Percentiles rank a stretch among this genome's conserved stretches.
phyloP scores from a whole-genome alignment of 2,113 vertebrate genomes.

The Python bivittatus region DNA sequence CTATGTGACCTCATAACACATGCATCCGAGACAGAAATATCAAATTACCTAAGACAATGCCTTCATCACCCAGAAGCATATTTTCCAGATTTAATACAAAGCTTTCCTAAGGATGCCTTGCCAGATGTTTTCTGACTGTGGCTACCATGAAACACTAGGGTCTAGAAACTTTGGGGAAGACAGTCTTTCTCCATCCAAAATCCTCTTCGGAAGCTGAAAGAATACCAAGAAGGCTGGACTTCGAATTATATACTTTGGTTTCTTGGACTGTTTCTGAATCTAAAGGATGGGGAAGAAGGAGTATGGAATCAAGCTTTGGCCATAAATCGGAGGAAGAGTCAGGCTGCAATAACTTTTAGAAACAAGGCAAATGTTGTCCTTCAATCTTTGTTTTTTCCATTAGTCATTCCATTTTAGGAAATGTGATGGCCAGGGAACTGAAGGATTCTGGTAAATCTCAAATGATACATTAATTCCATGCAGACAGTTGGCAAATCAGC shows the following conservation, averaged over 20 bases:
- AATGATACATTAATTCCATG: constrained; percentile 10
- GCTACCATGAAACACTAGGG: not conserved
- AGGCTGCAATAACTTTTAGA: not conserved
- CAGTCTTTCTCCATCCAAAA: not conserved
- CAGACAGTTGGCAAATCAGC: not conserved
- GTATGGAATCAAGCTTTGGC: not conserved
- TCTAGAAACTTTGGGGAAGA: not conserved
- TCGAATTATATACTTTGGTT: not conserved
- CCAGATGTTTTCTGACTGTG: not conserved
- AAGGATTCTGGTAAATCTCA: constrained; percentile 47
- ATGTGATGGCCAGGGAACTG: constrained; percentile 45
- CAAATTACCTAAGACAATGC: not conserved
- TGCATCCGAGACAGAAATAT: constrained; percentile 18
- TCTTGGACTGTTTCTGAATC: not conserved
- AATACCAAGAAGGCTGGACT: not conserved
- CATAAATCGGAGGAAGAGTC: not conserved
- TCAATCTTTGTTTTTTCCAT: constrained; percentile 20
- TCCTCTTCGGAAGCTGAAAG: not conserved
- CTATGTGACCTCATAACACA: constrained; percentile 34
- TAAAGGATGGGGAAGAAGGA: not conserved
- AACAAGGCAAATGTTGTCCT: constrained; percentile 34
- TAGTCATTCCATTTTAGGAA: constrained; percentile 63
- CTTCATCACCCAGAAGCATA: not conserved
- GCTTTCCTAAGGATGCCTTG: not conserved
- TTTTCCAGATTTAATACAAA: not conserved